A percentile compares a stretch with the other conserved stretches of the same genome.
Conservation (phyloP, 2,797 vertebrate genomes). For the Anas capensis region DNA sequence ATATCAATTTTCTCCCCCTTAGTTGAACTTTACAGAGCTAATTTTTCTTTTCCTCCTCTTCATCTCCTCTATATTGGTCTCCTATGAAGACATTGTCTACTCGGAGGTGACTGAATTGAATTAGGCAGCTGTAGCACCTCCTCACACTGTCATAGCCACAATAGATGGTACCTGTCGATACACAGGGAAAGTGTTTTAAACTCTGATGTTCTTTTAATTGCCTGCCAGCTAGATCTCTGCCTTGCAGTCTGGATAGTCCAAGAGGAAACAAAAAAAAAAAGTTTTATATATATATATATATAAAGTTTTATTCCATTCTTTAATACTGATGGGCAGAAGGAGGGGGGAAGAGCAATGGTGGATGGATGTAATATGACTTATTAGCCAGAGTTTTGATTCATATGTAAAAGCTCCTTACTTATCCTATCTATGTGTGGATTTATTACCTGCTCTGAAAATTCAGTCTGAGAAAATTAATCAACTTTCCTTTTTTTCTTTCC, state of each 20-base stretch:
- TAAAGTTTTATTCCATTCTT: background rate
- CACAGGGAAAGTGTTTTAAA: background rate
- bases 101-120: slow-evolving; percentile 34
- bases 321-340: background rate
- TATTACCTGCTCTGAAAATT: background rate
- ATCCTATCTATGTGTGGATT: background rate
- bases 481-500: background rate
- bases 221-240: background rate
- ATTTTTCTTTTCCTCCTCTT: slow-evolving; percentile 49
- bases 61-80: slow-evolving; percentile 38
- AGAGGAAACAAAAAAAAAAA: background rate
- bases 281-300: too few relatives aligned
- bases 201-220: slow-evolving; percentile 60
- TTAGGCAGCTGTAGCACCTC: slow-evolving; percentile 23
- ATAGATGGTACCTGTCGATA: slow-evolving; percentile 54
- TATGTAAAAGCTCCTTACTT: background rate
- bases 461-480: background rate
- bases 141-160: background rate
- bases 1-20: slow-evolving; percentile 61
- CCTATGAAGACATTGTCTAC: slow-evolving; percentile 41
- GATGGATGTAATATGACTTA: background rate
- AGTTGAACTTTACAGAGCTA: slow-evolving; percentile 51
- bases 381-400: background rate
- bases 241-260: background rate
- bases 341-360: background rate